A percentile compares a stretch with the other conserved stretches of the same genome.
phyloP scores from a whole-genome alignment of 92 coral and sea anemone species.

The Phenganax subtilis region DNA sequence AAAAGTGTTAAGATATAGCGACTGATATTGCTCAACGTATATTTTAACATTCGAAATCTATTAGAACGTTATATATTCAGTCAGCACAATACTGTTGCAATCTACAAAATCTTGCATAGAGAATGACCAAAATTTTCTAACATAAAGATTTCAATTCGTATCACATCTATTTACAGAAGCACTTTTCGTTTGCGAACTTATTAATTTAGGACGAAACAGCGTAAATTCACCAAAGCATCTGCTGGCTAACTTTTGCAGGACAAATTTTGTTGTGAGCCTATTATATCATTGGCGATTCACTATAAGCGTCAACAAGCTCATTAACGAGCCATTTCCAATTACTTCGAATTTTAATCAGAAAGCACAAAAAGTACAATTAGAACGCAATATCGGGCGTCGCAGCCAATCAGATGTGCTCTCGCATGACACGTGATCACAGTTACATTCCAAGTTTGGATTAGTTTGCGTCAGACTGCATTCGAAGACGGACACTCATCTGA shows the following conservation, averaged over 20 bases:
- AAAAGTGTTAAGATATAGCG: too few species aligned
- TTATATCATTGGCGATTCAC: conserved; percentile 14
- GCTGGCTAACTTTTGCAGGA: background rate
- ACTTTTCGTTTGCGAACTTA: background rate
- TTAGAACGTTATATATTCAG: too few species aligned
- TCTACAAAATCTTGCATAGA: background rate
- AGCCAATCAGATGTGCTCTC: conserved; percentile 19
- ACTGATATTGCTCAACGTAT: too few species aligned
- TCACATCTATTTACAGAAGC: conserved; percentile 11
- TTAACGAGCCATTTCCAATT: conserved; percentile 29
- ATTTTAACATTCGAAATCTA: too few species aligned
- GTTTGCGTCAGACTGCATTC: background rate
- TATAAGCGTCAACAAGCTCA: conserved; percentile 34
- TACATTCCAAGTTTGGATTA: background rate
- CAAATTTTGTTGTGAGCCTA: conserved; percentile 20
- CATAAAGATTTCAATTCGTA: conserved; percentile 6
- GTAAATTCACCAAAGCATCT: background rate
- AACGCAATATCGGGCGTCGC: background rate
- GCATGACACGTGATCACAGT: conserved; percentile 3
- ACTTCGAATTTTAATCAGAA: conserved; percentile 29
- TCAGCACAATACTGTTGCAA: background rate
- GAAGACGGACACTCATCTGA: background rate
- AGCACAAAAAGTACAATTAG: conserved; percentile 36
- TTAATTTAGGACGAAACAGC: conserved; percentile 5
- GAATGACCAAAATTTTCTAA: background rate